Evolutionary conservation across 2,888 invertebrate genomes (phyloP).

Genomic region (Galeruca laticollis): DNA sequence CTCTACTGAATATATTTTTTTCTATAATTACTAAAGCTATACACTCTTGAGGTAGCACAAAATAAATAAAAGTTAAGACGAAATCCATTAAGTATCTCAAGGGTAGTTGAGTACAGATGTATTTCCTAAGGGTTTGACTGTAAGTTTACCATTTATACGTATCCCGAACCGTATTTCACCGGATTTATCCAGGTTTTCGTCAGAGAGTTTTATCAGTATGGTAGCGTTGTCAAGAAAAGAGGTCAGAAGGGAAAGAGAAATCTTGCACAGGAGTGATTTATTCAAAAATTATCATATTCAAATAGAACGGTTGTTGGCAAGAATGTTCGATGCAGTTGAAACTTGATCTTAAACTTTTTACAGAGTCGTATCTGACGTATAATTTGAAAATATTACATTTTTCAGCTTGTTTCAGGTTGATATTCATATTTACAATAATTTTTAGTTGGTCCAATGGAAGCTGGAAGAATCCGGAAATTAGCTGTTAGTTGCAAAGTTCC

Average conservation of each 20-base stretch:
- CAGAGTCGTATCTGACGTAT: background rate
- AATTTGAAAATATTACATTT: background rate
- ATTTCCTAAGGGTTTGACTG: conserved; percentile 17
- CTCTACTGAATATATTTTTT: no score
- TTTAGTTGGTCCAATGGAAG: no score
- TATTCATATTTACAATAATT: no score
- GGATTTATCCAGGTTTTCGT: conserved; percentile 15
- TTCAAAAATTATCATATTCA: conserved; percentile 28
- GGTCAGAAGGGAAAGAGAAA: conserved; percentile 27
- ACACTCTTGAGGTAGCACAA: background rate
- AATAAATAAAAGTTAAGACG: conserved; percentile 19
- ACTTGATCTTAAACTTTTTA: background rate
- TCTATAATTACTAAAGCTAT: no score
- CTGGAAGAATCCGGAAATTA: no score
- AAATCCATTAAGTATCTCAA: conserved; percentile 23
- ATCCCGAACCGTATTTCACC: conserved; percentile 4
- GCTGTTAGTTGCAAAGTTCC: no score
- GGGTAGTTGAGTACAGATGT: conserved; percentile 7
- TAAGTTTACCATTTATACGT: conserved; percentile 20
- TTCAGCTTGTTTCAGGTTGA: no score
- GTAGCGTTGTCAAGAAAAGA: conserved; percentile 21
- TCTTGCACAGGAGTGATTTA: conserved; percentile 25
- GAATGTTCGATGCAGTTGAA: background rate
- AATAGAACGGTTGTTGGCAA: conserved; percentile 5
- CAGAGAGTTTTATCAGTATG: conserved; percentile 23